Evolutionary conservation across 2,797 vertebrate species (phyloP).

Genomic region (Chelmon rostratus): DNA sequence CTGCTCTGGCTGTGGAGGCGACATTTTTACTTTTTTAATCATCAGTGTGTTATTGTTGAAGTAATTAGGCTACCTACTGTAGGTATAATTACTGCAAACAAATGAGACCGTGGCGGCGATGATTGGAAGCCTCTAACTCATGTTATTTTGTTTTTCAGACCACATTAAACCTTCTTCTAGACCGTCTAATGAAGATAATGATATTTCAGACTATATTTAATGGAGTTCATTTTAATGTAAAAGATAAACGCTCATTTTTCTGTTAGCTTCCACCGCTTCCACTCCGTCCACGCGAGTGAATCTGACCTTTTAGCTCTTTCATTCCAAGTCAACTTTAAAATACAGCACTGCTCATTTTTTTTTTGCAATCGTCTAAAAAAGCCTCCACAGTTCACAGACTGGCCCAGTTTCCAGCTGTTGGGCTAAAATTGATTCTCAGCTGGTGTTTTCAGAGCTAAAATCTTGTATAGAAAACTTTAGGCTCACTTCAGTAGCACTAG

Average conservation of each 20-base stretch:
- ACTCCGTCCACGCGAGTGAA: background rate
- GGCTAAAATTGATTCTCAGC: conserved; percentile 49
- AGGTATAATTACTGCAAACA: conserved; percentile 65
- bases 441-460: conserved; percentile 32
- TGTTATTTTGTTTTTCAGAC: conserved; percentile 8
- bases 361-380: background rate
- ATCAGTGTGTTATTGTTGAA: conserved; percentile 59
- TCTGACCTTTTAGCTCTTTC: conserved; percentile 17
- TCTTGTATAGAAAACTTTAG: conserved; percentile 28
- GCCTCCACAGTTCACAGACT: conserved; percentile 16
- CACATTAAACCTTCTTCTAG: conserved; percentile 16
- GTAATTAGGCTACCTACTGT: conserved; percentile 52
- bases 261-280: background rate
- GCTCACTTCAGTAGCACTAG: background rate
- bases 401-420: conserved; percentile 47
- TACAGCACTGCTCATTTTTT: conserved; percentile 21
- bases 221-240: conserved; percentile 25
- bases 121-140: conserved; percentile 27
- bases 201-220: conserved; percentile 29
- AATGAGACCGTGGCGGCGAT: conserved; percentile 13
- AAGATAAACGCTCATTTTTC: conserved; percentile 7
- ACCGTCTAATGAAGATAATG: background rate
- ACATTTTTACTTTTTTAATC: conserved; percentile 52
- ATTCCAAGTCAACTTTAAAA: conserved; percentile 8
- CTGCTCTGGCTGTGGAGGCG: conserved; percentile 22